These are phyloP conservation scores for Conops quadrifasciatus DNA, from an alignment of 2,888 invertebrate species.

Conservation along the genomic window DNA sequence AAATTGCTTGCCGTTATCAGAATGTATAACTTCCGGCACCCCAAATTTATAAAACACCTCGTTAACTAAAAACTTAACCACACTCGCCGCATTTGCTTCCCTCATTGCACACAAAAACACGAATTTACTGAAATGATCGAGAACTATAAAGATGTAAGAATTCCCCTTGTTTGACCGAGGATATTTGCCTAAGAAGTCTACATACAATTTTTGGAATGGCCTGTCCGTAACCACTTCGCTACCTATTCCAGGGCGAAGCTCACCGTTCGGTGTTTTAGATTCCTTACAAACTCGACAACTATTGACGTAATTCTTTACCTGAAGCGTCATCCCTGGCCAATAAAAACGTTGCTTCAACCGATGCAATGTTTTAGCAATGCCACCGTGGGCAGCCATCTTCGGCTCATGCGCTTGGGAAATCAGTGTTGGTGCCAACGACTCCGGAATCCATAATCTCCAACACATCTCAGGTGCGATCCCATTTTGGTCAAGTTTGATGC, in stretches of 20 bases:
- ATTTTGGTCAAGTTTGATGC: slow-evolving; percentile 12
- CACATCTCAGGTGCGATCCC: too few species aligned
- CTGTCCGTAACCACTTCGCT: background rate
- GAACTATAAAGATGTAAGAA: slow-evolving; percentile 22
- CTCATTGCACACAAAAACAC: slow-evolving; percentile 25
- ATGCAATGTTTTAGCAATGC: slow-evolving; percentile 17
- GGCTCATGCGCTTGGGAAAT: slow-evolving; percentile 14
- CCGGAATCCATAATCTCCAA: slow-evolving; percentile 34
- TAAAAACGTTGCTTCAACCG: background rate
- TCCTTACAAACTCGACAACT: slow-evolving; percentile 13
- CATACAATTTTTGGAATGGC: slow-evolving; percentile 32
- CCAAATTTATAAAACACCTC: slow-evolving; percentile 46
- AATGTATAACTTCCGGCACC: slow-evolving; percentile 40
- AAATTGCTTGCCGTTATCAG: slow-evolving; percentile 27
- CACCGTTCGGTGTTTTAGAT: background rate
- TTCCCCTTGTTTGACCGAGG: slow-evolving; percentile 32
- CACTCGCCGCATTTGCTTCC: slow-evolving; percentile 1
- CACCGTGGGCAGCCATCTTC: too few species aligned
- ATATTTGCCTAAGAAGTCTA: slow-evolving; percentile 36
- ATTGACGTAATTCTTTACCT: background rate
- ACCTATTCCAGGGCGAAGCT: slow-evolving; percentile 19
- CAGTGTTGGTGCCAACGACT: too few species aligned
- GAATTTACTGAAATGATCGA: slow-evolving; percentile 34
- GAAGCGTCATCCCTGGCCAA: too few species aligned
- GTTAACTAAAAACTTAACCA: slow-evolving; percentile 22